Evolutionary conservation across 2,888 invertebrate genomes (phyloP), one percentile per base, ranked within the genome.

Genomic region (Rutpela maculata): DNA sequence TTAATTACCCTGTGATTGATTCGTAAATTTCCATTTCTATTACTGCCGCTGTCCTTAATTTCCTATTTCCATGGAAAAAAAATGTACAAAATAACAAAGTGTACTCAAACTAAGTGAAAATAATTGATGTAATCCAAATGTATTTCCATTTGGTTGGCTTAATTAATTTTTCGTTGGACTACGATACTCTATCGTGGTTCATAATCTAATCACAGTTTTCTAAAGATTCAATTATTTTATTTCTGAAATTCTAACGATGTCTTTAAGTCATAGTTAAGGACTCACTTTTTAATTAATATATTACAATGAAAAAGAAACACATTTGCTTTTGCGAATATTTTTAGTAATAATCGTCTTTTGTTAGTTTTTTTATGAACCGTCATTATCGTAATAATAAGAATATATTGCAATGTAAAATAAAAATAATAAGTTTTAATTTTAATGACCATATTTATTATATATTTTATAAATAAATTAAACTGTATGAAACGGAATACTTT

Each of bases 21-120:
- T 81, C 72, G 79, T 78, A 78, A 81, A 80, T 82, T 80, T 79
- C 81, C 80, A 83, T 79, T 82, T 79, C 81, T 81, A 80, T 79
- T 77, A 66, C 67, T 75, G 50, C 15, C 50, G n/a, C 43, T 43
- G 43, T 11, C 15, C 43, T 43, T 50, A 15, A 50, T 50, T 50
- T 50, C 50, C 50, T 3, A 50, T n/a, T 50, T 50, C n/a, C 50
- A 50, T 1, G 11, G 43, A 43, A 43, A 43, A 2, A 50, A 50
- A 50, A 50, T 50, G 50, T 50, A n/a, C 15, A 50, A n/a, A 50
- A n/a, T 50, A 15, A 50, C n/a, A 3, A 15, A 50, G 17, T 35
- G 31, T 35, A 43, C 12, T 15, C n/a, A 50, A 12, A 50, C 50
- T 50, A 50, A 50, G 6, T 50, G 50, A 50, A 50, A 50, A 50